phyloP scores from a whole-genome alignment of 2,113 vertebrate species.

The Myotis lucifugus region DNA sequence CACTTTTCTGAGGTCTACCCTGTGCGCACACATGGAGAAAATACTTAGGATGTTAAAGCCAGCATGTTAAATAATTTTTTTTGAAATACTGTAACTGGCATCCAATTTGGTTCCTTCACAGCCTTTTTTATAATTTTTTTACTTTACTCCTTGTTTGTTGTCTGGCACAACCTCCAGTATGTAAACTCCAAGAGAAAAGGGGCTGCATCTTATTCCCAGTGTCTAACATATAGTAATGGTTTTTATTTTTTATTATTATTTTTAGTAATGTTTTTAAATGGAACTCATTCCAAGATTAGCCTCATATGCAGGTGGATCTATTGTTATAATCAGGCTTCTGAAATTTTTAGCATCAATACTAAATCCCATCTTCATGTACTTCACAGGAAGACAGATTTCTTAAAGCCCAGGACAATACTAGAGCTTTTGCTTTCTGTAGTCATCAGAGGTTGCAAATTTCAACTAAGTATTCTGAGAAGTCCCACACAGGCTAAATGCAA shows the following conservation, averaged over 20 bases:
- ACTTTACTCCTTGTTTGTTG: background rate
- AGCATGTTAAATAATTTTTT: background rate
- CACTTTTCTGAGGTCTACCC: background rate
- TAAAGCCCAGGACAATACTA: background rate
- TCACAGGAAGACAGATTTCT: background rate
- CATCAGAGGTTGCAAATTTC: conserved; percentile 37
- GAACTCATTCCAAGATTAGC: background rate
- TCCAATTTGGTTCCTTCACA: background rate
- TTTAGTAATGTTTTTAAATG: background rate
- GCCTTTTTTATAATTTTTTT: background rate
- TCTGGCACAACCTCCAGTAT: background rate
- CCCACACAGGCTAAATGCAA: background rate
- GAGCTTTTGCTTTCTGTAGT: conserved; percentile 7
- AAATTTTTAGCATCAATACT: background rate
- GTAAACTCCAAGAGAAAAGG: background rate
- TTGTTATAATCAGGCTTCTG: background rate
- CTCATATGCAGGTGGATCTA: background rate
- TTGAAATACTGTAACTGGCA: background rate
- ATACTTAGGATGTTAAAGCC: background rate
- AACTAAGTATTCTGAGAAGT: conserved; percentile 40
- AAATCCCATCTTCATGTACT: background rate
- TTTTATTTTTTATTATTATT: too few relatives aligned
- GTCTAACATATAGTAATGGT: background rate
- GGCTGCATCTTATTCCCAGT: background rate
- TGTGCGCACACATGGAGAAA: background rate